Conservation (phyloP, 2,113 vertebrate genomes). For the Silurus meridionalis region DNA sequence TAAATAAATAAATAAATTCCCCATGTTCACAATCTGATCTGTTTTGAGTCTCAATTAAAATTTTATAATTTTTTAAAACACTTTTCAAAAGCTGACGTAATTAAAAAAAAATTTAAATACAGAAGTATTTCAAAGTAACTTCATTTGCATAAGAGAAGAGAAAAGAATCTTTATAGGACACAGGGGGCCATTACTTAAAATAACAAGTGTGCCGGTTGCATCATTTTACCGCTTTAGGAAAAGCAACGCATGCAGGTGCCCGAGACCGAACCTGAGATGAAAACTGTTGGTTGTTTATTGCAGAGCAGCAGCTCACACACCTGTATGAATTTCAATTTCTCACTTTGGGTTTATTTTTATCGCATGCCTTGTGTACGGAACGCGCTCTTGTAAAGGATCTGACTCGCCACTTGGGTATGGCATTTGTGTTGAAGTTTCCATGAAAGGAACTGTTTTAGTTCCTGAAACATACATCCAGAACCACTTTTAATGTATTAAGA, state of each 20-base stretch:
- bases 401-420: background rate
- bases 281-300: background rate
- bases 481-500: background rate
- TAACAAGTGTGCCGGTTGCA: background rate
- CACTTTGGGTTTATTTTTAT: background rate
- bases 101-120: background rate
- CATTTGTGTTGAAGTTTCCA: background rate
- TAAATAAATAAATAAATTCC: no score
- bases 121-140: background rate
- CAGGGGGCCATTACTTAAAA: background rate
- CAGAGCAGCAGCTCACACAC: background rate
- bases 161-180: background rate
- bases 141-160: no score
- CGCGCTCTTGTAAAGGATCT: background rate
- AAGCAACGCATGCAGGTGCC: background rate
- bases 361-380: background rate
- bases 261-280: background rate
- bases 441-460: background rate
- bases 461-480: background rate
- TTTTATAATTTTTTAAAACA: background rate
- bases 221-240: background rate
- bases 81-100: background rate
- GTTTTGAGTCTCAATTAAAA: background rate
- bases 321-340: slow-evolving; percentile 19
- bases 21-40: no score